Evolutionary conservation across 2,888 invertebrate species (phyloP).

Genomic region (Drosophila demipolita): DNA sequence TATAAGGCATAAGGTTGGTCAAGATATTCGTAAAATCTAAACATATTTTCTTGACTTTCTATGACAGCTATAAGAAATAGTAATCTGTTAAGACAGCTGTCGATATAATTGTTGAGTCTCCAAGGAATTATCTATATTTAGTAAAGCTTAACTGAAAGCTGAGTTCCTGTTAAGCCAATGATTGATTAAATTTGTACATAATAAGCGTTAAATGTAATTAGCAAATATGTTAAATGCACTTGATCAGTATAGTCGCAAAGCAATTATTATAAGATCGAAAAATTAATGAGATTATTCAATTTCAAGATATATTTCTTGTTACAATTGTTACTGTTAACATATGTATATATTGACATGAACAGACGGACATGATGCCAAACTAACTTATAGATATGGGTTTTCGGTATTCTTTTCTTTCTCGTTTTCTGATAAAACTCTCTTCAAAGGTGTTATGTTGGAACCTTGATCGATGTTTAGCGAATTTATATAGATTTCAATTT

Average conservation of each 20-base stretch:
- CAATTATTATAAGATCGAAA: neutral
- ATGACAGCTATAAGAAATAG: neutral
- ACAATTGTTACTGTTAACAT: neutral
- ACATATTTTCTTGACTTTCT: neutral
- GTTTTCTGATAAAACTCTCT: conserved; percentile 10
- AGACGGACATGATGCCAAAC: neutral
- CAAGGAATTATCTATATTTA: neutral
- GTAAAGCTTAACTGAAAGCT: neutral
- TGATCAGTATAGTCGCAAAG: neutral
- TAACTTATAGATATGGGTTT: neutral
- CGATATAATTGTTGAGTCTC: neutral
- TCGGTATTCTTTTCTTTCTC: neutral
- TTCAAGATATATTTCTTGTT: neutral
- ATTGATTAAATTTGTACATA: neutral
- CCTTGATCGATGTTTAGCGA: conserved; percentile 26
- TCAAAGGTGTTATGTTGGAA: conserved; percentile 9
- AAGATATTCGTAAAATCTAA: conserved; percentile 3
- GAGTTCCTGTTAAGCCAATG: neutral
- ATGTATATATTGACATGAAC: neutral
- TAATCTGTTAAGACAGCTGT: neutral
- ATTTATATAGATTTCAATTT: conserved; percentile 20
- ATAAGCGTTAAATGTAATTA: neutral
- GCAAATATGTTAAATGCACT: neutral
- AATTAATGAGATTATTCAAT: neutral
- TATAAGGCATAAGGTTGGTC: conserved; percentile 14